Evolutionary conservation across 2,113 vertebrate genomes (phyloP).

Genomic region (Urocynchramus pylzowi): DNA sequence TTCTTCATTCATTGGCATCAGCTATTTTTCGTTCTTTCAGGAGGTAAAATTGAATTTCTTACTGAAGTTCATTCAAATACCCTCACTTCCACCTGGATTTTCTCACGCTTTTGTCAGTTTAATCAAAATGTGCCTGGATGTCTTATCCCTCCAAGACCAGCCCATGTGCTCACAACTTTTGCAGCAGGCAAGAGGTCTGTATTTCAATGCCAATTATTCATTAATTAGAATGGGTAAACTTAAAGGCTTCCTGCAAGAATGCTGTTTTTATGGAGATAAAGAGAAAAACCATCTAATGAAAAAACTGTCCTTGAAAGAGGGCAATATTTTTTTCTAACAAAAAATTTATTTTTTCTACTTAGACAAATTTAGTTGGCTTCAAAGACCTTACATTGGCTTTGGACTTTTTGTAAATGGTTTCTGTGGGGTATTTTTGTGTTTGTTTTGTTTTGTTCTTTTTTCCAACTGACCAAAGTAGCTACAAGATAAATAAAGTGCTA

Average conservation of each 20-base stretch:
- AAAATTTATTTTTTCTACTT: background rate
- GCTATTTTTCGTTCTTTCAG: background rate
- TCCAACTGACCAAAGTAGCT: background rate
- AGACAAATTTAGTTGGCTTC: background rate
- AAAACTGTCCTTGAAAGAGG: background rate
- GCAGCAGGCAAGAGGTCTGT: background rate
- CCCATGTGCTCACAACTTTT: background rate
- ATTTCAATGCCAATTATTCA: background rate
- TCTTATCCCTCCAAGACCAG: background rate
- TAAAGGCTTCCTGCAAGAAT: background rate
- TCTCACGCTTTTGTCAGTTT: background rate
- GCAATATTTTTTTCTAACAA: background rate
- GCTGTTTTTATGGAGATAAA: background rate
- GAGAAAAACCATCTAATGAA: background rate
- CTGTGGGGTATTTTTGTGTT: background rate
- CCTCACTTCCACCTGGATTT: background rate
- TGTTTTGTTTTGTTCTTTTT: background rate
- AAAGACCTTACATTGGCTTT: background rate
- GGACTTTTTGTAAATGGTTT: background rate
- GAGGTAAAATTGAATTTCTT: background rate
- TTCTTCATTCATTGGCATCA: background rate
- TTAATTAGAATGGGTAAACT: background rate
- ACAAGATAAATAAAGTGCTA: background rate
- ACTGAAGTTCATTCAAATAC: background rate
- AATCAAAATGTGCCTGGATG: conserved; percentile 3